Evolutionary conservation across 2,797 vertebrate species (phyloP).

Genomic region (Eutrigla gurnardus): DNA sequence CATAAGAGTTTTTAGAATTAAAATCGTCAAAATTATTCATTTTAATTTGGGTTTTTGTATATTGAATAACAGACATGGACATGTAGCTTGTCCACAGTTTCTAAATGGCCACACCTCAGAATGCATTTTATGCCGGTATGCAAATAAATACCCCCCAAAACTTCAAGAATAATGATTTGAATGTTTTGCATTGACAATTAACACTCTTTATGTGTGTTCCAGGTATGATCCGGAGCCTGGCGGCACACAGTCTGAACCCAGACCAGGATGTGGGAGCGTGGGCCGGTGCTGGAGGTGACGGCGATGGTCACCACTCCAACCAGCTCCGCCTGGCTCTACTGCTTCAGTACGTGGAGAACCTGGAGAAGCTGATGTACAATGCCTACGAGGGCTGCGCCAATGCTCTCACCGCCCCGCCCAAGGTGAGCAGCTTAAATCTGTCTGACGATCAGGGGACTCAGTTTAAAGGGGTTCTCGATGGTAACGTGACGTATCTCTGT

Average conservation of each 20-base stretch:
- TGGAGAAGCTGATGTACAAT: slow-evolving; percentile 99
- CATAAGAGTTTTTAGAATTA: no score
- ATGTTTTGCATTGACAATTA: background rate
- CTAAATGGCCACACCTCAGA: no score
- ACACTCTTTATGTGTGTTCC: background rate
- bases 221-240: slow-evolving; percentile 98
- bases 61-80: no score
- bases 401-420: slow-evolving; percentile 95
- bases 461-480: no score
- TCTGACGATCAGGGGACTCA: no score
- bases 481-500: background rate
- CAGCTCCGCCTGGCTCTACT: slow-evolving; percentile 95
- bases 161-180: no score
- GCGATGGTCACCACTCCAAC: slow-evolving; percentile 95
- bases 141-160: no score
- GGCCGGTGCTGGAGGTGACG: slow-evolving; percentile 90
- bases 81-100: no score
- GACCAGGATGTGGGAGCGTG: slow-evolving; percentile 96
- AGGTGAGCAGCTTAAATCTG: slow-evolving; percentile 82
- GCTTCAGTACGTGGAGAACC: slow-evolving; percentile 95
- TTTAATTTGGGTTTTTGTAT: no score
- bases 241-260: slow-evolving; percentile 94
- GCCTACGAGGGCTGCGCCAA: slow-evolving; percentile 98
- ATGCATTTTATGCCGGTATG: no score
- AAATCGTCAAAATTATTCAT: no score